Evolutionary conservation across 2,797 vertebrate species (phyloP).

Genomic region (Adelosebastes latens): DNA sequence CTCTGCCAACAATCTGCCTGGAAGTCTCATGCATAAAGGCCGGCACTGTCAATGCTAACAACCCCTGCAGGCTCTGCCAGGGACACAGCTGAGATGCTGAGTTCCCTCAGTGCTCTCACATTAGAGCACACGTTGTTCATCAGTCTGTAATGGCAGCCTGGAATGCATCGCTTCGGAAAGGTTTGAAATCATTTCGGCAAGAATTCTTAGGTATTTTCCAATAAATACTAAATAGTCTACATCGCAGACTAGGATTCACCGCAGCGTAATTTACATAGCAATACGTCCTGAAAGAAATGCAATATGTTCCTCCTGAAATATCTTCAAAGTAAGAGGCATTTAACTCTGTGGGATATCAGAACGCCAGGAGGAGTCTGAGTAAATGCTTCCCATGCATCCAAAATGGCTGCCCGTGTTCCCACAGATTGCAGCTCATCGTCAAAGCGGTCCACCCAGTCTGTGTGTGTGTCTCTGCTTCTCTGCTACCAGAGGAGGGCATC

Average conservation of each 20-base stretch:
- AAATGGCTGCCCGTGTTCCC: conserved; percentile 31
- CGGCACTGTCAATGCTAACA: conserved; percentile 72
- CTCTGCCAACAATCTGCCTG: conserved; percentile 77
- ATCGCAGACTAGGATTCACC: neutral
- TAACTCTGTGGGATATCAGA: neutral
- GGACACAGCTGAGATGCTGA: conserved; percentile 66
- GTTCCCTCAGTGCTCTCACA: conserved; percentile 47
- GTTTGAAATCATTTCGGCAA: conserved; percentile 12
- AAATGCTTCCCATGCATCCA: neutral
- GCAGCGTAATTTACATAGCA: neutral
- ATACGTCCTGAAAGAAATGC: neutral
- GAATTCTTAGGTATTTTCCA: neutral
- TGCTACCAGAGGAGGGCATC: conserved; percentile 20
- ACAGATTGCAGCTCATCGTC: conserved; percentile 8
- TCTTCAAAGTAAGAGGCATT: neutral
- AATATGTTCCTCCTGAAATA: neutral
- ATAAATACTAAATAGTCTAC: neutral
- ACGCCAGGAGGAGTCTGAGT: neutral
- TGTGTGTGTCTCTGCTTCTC: neutral
- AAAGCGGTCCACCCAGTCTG: neutral
- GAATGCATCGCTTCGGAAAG: conserved; percentile 9
- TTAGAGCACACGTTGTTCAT: conserved; percentile 66
- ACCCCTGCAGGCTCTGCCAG: conserved; percentile 73
- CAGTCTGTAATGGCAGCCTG: conserved; percentile 44
- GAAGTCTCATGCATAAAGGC: conserved; percentile 71